These are phyloP conservation scores for Caenorhabditis doughertyi DNA, from an alignment of 2,888 invertebrate species.

Conservation along the genomic window DNA sequence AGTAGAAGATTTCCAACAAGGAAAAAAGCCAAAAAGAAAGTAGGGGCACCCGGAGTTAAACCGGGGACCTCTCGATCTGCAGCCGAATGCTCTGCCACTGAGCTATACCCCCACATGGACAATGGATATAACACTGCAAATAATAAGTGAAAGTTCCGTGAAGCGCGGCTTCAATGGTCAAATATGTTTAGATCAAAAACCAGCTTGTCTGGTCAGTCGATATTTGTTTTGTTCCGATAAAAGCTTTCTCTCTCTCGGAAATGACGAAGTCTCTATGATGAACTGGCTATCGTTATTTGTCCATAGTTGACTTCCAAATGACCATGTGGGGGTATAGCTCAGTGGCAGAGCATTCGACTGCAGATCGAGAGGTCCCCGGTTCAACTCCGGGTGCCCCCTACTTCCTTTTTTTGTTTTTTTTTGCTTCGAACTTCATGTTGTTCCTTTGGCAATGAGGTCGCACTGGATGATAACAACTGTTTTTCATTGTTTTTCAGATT, in stretches of 20 bases:
- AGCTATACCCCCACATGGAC: conserved; percentile 76
- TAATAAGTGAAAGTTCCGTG: too few species aligned
- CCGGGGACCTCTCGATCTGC: conserved; percentile 82
- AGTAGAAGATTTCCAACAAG: too few species aligned
- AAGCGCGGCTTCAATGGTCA: too few species aligned
- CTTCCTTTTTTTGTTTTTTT: conserved; percentile 48
- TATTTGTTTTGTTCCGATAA: background rate
- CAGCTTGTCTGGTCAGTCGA: too few species aligned
- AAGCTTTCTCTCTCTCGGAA: too few species aligned
- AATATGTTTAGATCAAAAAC: too few species aligned
- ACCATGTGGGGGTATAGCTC: conserved; percentile 77
- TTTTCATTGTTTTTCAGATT: too few species aligned
- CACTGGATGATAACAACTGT: too few species aligned
- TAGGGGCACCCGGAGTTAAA: conserved; percentile 80
- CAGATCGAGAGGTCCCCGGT: conserved; percentile 82
- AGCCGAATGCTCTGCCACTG: conserved; percentile 82
- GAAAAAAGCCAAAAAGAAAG: conserved; percentile 47
- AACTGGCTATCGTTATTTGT: background rate
- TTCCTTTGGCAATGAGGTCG: too few species aligned
- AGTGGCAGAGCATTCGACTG: conserved; percentile 82
- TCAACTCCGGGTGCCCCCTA: conserved; percentile 80
- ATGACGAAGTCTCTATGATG: too few species aligned
- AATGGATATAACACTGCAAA: too few species aligned
- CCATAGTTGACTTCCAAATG: background rate
- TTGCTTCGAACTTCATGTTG: background rate